Evolutionary conservation across 1,140 invertebrate genomes (phyloP), one percentile per base, ranked within the genome.

Genomic region (Cydia strobilella): DNA sequence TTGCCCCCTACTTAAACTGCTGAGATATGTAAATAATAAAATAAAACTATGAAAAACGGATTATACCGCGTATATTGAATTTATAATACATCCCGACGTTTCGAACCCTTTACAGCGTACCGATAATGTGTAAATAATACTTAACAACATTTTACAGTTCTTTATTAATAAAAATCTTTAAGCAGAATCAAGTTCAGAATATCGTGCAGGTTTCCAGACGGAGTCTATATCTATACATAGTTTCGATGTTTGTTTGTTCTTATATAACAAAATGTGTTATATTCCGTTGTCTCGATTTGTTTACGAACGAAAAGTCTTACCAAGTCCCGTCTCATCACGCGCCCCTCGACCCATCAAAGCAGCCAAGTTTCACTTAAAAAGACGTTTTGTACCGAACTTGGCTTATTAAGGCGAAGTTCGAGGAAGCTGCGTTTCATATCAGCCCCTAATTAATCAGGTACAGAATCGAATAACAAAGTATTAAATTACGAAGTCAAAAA

Each of bases 381-480:
- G 81, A 82, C 79, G 80, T 77, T 75, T 79, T 77, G 74, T 78
- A 78, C 65, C 39, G 20, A 76, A 82, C 73, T 82, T 82, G 45
- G 73, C 79, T 79, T 82, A 82, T 82, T 82, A 82, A 77, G 23
- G 71, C 79, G 76, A 82, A 80, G 74, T 82, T 76, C 59, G 75
- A 59, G 74, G 63, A 73, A 76, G 75, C 72, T 79, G 77, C 81
- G 79, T 82, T 82, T 80, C 81, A 82, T 82, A 82, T 82, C 79
- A 79, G 72, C 79, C 75, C 76, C 75, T 82, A 82, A 82, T 82
- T 82, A 82, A 82, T 82, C 79, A 82, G 78, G 42, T 62, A 76
- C 77, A 73, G 66, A 80, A 79, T 76, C 76, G 77, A 81, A 81
- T 74, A 81, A 81, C 80, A 79, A 81, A 81, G 78, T 79, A 81